Evolutionary conservation across 1,140 invertebrate genomes (phyloP).

Genomic region (Drosophila orena): DNA sequence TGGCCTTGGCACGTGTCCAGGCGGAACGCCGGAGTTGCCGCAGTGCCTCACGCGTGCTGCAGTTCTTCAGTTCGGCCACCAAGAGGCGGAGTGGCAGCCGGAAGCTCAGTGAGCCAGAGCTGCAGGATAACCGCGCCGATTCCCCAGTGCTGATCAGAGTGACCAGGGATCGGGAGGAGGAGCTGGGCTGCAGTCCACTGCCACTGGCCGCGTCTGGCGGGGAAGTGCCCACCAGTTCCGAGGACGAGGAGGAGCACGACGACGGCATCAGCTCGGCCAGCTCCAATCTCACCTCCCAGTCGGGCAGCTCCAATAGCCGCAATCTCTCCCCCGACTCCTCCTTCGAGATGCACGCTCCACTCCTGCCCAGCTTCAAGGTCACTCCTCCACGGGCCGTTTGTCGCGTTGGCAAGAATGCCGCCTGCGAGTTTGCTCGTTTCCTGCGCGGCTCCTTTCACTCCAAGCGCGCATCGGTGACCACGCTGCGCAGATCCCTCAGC

Average conservation of each 20-base stretch:
- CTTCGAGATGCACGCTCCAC: slow-evolving; percentile 78
- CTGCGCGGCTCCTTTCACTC: slow-evolving; percentile 77
- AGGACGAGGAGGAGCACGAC: slow-evolving; percentile 67
- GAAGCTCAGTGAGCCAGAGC: slow-evolving; percentile 59
- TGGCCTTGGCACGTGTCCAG: slow-evolving; percentile 64
- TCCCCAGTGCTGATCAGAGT: slow-evolving; percentile 68
- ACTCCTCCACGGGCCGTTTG: slow-evolving; percentile 70
- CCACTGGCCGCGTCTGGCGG: background rate
- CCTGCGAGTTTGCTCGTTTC: slow-evolving; percentile 74
- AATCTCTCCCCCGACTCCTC: slow-evolving; percentile 82
- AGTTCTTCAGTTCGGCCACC: slow-evolving; percentile 74
- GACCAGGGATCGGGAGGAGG: slow-evolving; percentile 26
- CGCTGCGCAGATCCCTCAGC: slow-evolving; percentile 74
- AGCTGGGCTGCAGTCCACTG: slow-evolving; percentile 62
- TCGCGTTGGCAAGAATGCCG: slow-evolving; percentile 56
- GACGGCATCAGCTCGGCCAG: slow-evolving; percentile 76
- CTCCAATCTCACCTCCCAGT: slow-evolving; percentile 65
- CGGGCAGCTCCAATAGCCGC: slow-evolving; percentile 53
- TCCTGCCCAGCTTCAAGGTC: slow-evolving; percentile 83
- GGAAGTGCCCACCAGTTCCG: slow-evolving; percentile 29
- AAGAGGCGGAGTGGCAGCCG: slow-evolving; percentile 62
- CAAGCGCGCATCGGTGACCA: slow-evolving; percentile 74
- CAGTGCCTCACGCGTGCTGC: slow-evolving; percentile 72
- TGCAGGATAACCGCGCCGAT: slow-evolving; percentile 26
- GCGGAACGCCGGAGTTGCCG: slow-evolving; percentile 72